Evolutionary conservation across 2,113 vertebrate genomes (phyloP).

Genomic region (Elephas maximus): DNA sequence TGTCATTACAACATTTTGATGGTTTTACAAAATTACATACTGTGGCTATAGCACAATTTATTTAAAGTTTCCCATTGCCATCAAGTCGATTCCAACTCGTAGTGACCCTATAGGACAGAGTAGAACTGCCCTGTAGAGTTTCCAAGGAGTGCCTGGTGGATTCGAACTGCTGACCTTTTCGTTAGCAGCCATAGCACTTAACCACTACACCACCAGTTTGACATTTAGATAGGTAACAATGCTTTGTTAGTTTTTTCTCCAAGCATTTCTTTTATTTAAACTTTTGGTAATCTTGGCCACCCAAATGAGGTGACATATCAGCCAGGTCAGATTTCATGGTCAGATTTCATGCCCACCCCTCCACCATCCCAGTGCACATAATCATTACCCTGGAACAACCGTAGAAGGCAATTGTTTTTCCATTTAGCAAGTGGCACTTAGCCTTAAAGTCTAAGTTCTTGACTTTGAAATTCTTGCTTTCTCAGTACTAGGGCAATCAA

Average conservation of each 20-base stretch:
- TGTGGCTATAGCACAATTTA: background rate
- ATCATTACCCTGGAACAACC: background rate
- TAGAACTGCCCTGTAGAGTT: no score
- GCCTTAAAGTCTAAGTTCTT: background rate
- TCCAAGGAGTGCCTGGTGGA: no score
- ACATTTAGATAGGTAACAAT: background rate
- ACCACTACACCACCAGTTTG: background rate
- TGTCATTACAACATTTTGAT: background rate
- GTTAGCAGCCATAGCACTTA: no score
- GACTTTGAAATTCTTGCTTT: conserved; percentile 20
- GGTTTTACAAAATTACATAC: background rate
- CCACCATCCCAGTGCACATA: background rate
- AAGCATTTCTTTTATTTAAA: background rate
- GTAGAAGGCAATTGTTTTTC: background rate
- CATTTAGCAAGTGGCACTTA: background rate
- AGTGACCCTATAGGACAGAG: no score
- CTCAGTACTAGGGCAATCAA: background rate
- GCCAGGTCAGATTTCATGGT: background rate
- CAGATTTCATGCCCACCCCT: background rate
- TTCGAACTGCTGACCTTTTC: no score
- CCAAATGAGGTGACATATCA: background rate
- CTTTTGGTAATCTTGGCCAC: background rate
- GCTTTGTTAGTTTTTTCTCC: background rate
- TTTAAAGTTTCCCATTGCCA: background rate
- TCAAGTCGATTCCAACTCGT: no score